A percentile compares a stretch with the other conserved stretches of the same genome.
Conservation (phyloP, 2,113 vertebrate genomes). For the Empidonax alnorum region DNA sequence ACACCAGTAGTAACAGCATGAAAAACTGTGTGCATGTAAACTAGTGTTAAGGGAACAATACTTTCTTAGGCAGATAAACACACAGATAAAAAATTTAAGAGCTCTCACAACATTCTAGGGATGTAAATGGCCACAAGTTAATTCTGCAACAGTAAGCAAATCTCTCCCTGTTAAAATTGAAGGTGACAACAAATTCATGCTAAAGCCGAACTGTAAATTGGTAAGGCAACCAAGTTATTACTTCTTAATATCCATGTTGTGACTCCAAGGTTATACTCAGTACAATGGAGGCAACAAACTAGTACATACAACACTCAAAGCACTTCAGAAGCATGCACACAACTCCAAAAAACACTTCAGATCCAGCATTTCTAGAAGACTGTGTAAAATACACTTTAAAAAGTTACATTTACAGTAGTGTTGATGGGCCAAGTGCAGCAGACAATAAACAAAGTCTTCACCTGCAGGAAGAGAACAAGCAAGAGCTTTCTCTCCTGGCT, state of each 20-base stretch:
- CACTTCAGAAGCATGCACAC: background rate
- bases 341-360: background rate
- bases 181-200: background rate
- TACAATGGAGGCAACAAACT: background rate
- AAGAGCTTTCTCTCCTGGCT: background rate
- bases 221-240: background rate
- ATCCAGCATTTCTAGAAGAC: background rate
- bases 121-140: background rate
- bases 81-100: background rate
- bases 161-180: background rate
- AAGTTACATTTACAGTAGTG: background rate
- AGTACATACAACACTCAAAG: background rate
- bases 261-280: background rate
- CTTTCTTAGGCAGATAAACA: background rate
- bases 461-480: background rate
- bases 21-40: background rate
- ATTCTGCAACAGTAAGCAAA: background rate
- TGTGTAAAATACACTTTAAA: background rate
- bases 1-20: background rate
- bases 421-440: rapidly evolving
- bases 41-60: rapidly evolving
- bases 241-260: background rate
- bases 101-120: background rate
- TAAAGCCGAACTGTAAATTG: background rate
- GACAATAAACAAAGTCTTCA: background rate